These are phyloP conservation scores for Lipophrys pholis DNA, from an alignment of 2,113 vertebrate genomes.

Conservation along the genomic window DNA sequence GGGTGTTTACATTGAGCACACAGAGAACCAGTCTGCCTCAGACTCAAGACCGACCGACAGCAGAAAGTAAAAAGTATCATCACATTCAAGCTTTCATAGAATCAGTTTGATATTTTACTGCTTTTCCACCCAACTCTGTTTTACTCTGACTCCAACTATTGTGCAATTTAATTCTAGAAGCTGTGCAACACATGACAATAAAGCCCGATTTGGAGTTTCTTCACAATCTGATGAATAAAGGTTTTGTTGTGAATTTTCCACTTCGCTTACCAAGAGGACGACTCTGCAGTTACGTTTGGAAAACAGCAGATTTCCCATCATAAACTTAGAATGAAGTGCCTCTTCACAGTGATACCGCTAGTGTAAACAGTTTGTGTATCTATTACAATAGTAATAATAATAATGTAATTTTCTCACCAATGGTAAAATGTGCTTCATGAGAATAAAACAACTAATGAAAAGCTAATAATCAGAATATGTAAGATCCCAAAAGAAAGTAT, in stretches of 20 bases:
- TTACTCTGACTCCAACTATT: not conserved
- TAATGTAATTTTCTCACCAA: too few species aligned
- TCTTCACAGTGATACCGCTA: not conserved
- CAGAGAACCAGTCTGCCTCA: constrained; percentile 16
- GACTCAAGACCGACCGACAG: constrained; percentile 51
- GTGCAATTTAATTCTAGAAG: constrained; percentile 12
- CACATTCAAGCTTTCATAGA: not conserved
- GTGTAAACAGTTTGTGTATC: not conserved
- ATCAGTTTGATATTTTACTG: not conserved
- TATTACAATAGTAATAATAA: too few species aligned
- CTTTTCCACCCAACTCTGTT: not conserved
- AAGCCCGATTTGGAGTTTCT: constrained; percentile 5
- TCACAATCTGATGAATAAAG: constrained; percentile 6
- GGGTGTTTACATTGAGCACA: constrained; percentile 29
- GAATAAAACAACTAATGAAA: too few species aligned
- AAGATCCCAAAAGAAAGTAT: too few species aligned
- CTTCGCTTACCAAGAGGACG: not conserved
- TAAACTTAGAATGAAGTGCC: too few species aligned
- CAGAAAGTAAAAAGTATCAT: not conserved
- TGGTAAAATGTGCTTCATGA: too few species aligned
- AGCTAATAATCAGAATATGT: too few species aligned
- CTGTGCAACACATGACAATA: constrained; percentile 13
- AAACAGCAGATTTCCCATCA: not conserved
- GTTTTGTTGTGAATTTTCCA: constrained; percentile 13
- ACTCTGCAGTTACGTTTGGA: not conserved